A percentile compares a stretch with the other conserved stretches of the same genome.
phyloP scores from a whole-genome alignment of 2,888 invertebrate species.

The Metopia argyrocephala region DNA sequence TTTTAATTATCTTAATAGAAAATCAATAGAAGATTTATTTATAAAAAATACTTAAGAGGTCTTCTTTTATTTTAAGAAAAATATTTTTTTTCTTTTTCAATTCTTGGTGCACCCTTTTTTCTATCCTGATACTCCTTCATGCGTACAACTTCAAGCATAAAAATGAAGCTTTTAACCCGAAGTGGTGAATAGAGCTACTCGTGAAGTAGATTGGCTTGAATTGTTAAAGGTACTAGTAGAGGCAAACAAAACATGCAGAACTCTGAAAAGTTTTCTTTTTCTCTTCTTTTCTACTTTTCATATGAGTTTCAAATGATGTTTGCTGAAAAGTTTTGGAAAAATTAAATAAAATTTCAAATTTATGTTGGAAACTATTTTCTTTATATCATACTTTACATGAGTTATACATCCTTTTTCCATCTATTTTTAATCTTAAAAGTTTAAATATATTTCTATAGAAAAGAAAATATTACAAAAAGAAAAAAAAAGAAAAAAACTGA shows the following conservation, averaged over 20 bases:
- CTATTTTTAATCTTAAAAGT: conserved; percentile 43
- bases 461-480: background rate
- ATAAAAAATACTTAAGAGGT: no score
- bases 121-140: conserved; percentile 25
- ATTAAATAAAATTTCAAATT: conserved; percentile 58
- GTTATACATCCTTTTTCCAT: conserved; percentile 5
- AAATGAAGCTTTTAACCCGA: conserved; percentile 35
- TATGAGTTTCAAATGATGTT: conserved; percentile 45
- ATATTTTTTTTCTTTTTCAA: no score
- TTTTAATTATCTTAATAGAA: no score
- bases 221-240: conserved; percentile 14
- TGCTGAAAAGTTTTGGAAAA: conserved; percentile 52
- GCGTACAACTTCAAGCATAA: conserved; percentile 4
- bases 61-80: no score
- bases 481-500: conserved; percentile 1
- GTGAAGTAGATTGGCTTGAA: conserved; percentile 57
- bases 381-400: background rate
- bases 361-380: conserved; percentile 15
- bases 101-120: background rate
- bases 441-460: background rate
- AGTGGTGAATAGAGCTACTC: conserved; percentile 37
- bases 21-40: no score
- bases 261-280: background rate
- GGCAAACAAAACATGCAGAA: conserved; percentile 19
- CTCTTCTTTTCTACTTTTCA: background rate